Base-by-base conservation (phyloP, 1,140 invertebrate genomes). In the Drosophila ercepeae region DNA sequence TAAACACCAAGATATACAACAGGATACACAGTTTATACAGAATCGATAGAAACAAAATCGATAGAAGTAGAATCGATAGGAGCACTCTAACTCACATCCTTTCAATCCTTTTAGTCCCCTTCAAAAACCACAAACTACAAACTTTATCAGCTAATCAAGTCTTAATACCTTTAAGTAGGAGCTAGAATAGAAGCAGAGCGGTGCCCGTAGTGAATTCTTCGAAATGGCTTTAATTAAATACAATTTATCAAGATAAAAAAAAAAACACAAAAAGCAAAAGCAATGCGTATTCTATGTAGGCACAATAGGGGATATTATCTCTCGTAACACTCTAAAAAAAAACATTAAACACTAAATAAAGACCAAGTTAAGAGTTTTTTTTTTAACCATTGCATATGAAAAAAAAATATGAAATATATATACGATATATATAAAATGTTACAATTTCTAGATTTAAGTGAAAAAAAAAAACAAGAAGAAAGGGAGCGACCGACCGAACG, bases 201-300 rank as follows among this genome's bases (percentile, higher is more conserved):
- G 82, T 86, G 77, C 77, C 82, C 68, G 68, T 86, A 86, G 81
- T 81, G 81, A 86, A 86, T 86, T 88, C 82, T 88, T 86, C 81
- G 78, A 74, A 81, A 86, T 86, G 81, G 81, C 81, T 86, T 86
- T 86, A 86, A 86, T 72, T 88, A 81, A 86, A 69, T 88, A 81
- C 53, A 88, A 81, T 73, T 86, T 74, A 65, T 71, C 42, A 25
- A 39, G 54, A 52, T 18, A 41, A 34, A 23, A 14, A 13, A 41
- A 34, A 23, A 14, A 13, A 45, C 48, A 25, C 25, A 21, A 13
- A 32, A 8, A 13, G 14, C 21, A 59, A 19, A 46, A 49, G 54
- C 25, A 21, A n/a, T 19, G 50, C 50, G 50, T 53, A 41, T 54
- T 44, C 52, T 29, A 39, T 59, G 45, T 60, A 51, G 54, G 64